A percentile compares a stretch with the other conserved stretches of the same genome.
These are phyloP conservation scores for Eclectus roratus DNA, from an alignment of 2,113 vertebrate genomes.

Conservation along the genomic window DNA sequence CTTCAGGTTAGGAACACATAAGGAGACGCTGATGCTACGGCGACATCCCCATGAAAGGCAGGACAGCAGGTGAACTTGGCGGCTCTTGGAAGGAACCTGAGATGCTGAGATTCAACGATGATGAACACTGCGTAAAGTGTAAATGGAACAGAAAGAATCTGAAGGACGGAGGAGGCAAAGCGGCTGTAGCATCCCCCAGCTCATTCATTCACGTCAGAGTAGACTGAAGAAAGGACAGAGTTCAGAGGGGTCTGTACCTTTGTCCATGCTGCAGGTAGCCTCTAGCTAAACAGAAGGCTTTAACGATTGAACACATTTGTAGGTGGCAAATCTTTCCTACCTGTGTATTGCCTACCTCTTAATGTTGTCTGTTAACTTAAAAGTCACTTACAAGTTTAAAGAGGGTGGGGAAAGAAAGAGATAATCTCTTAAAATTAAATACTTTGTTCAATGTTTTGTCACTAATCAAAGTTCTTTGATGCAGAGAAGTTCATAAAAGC, in stretches of 20 bases:
- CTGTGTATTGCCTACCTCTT: not conserved
- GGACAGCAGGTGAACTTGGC: not conserved
- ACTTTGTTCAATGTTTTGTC: not conserved
- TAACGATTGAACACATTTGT: not conserved
- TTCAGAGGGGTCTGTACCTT: not conserved
- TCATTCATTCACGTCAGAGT: not conserved
- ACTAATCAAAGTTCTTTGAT: not conserved
- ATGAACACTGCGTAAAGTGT: not conserved
- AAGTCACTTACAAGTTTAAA: not conserved
- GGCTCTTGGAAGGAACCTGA: not conserved
- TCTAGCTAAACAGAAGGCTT: not conserved
- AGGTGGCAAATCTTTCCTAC: not conserved
- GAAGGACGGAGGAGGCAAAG: not conserved
- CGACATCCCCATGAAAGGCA: fast-evolving
- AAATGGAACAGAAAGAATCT: not conserved
- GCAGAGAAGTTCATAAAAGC: not conserved
- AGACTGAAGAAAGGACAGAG: not conserved
- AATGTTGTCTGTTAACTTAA: not conserved
- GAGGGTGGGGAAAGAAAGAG: not conserved
- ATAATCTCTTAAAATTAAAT: not conserved
- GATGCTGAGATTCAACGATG: not conserved
- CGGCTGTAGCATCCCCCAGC: not conserved
- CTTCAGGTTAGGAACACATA: not conserved
- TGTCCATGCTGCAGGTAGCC: not conserved
- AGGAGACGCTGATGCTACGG: not conserved